Conservation (phyloP, 2,797 vertebrate genomes). For the Enteromius trimaculatus region DNA sequence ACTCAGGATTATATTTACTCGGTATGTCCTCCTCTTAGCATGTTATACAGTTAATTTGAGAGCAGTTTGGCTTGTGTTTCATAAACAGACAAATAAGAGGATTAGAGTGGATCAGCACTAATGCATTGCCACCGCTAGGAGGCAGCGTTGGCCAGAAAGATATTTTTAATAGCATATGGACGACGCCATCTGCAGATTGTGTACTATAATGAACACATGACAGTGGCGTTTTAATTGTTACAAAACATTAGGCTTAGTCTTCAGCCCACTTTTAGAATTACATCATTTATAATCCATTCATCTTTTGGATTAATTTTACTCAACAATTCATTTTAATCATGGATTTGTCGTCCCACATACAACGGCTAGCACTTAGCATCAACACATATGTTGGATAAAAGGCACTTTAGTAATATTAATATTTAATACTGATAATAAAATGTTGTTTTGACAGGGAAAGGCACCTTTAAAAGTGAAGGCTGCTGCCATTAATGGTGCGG, state of each 20-base stretch:
- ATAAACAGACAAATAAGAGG: slow-evolving; percentile 57
- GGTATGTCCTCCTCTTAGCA: slow-evolving; percentile 11
- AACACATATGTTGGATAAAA: slow-evolving; percentile 11
- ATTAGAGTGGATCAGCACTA: slow-evolving; percentile 45
- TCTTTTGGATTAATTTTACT: slow-evolving; percentile 24
- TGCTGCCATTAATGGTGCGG: slow-evolving; percentile 73
- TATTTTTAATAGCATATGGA: neutral
- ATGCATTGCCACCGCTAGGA: slow-evolving; percentile 5
- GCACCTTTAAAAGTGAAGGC: slow-evolving; percentile 70
- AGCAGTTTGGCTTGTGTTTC: slow-evolving; percentile 38
- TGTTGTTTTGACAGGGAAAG: slow-evolving; percentile 66
- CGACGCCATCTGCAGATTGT: slow-evolving; percentile 48
- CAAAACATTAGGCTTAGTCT: slow-evolving; percentile 32
- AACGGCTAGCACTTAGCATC: neutral
- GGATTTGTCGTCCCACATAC: slow-evolving; percentile 2
- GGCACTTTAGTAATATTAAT: slow-evolving; percentile 7
- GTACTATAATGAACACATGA: neutral
- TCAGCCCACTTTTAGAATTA: neutral
- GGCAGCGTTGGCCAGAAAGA: slow-evolving; percentile 3
- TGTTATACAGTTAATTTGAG: slow-evolving; percentile 50
- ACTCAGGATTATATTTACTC: slow-evolving; percentile 43
- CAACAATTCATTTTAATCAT: slow-evolving; percentile 15
- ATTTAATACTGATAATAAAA: slow-evolving; percentile 5
- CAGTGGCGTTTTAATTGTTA: neutral
- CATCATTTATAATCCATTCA: slow-evolving; percentile 33